Evolutionary conservation across 2,888 invertebrate genomes (phyloP), one percentile per base, ranked within the genome.

Genomic region (Heliconius cydno): DNA sequence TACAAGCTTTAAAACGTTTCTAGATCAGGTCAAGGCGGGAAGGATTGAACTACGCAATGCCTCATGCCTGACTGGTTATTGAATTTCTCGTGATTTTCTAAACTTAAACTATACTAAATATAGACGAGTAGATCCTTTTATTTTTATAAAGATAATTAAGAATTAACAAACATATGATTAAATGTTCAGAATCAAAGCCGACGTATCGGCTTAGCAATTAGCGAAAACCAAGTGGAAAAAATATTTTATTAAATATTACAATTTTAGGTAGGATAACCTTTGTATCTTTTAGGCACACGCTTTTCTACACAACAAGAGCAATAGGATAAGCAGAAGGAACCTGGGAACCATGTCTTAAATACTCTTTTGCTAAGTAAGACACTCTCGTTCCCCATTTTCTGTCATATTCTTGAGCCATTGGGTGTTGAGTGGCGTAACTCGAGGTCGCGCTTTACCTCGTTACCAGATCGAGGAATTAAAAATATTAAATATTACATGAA

Each of bases 21-120:
- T 78, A 74, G 78, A 67, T 74, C 78, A 68, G 78, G 78, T 67
- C 78, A 78, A 78, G 78, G 78, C 74, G 60, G 67, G 7, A 60
- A 74, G 68, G 67, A 41, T 74, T 60, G 25, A 46, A 52, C 71
- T 68, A 73, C 73, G 57, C 38, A 67, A 7, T 34, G 34, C 34
- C 34, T 34, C 34, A 41, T 66, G 38, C 12, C 13, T 60, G 22
- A 60, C 19, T 38, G 15, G 25, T 34, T 25, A 28, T 28, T 10
- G 73, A 73, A 57, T 57, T 73, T 73, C 73, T 74, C 38, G 67
- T 73, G 34, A 13, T 57, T 73, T 28, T 34, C 38, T 13, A n/a
- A n/a, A 63, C 7, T n/a, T 63, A 73, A 34, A 60, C 5, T n/a
- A 28, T 4, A 15, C 4, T 13, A 25, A 22, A 15, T 1, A 70